Base-by-base conservation (phyloP, 2,113 vertebrate species). In the Forbesichthys papilliferus region DNA sequence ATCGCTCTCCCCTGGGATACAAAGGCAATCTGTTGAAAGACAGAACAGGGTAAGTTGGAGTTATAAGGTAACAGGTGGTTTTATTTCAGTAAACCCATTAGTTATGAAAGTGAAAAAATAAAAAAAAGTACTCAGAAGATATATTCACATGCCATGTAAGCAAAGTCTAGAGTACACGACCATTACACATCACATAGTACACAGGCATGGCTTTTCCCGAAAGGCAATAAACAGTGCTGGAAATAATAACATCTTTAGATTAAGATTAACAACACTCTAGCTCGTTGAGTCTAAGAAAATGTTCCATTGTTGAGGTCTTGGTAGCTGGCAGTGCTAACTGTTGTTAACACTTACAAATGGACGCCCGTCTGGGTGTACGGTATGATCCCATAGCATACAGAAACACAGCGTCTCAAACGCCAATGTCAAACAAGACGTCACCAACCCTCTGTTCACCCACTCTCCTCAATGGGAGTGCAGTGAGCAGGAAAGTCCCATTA, bases 1-100 rank as follows among this genome's bases (percentile, higher is more conserved):
- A 94, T 48, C 96, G 95, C 87, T 99, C 97, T 68, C 95, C 96
- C 93, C 97, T 95, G 54, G 94, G 92, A 85, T 97, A 97, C 57
- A 99, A 87, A 64, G 96, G 96, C 87, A 99, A 99, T 86, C 97
- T 99, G 88, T 73, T 42, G 68, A 82, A 70, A 73, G 49, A 87
- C 16, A 72, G 54, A 68, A 54, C 36, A 71, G 62, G n/a, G 71
- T 61, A 71, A 60, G 42, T 48, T 11, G 12, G 12, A 0, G 51
- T 81, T 75, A 71, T 11, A 69, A 51, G 53, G 63, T 47, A 80
- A 52, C 34, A 61, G 52, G 20, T 54, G n/a, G 58, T 68, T 61
- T 34, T 34, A 64, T 16, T 46, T 11, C 59, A 11, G 13, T 14
- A 48, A 9, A 76, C 57, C 12, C 60, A 18, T 13, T 27, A 66